Evolutionary conservation across 2,797 vertebrate species (phyloP), one percentile per base, ranked within the genome.

Genomic region (Columba guinea): DNA sequence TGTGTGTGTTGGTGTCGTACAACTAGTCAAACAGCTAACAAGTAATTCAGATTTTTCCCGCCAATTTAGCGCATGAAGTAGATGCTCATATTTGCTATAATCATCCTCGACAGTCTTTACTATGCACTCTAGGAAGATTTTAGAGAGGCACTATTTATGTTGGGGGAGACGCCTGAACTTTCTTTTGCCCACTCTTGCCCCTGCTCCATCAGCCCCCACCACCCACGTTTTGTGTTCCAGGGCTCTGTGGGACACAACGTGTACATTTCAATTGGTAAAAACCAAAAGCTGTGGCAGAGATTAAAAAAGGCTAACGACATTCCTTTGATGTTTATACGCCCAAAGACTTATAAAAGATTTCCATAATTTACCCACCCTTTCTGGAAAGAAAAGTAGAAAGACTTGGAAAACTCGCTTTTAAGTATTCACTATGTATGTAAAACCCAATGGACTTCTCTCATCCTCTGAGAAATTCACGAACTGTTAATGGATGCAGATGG

Each of bases 321-420:
- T 90, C 87, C 97, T 98, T 98, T 97, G 97, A 97, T 97, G 96
- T 97, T 97, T 96, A 76, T 94, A 79, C 63, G 91, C 96, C 94
- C 95, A 94, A 96, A 96, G 97, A 97, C 97, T 98, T 96, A 97
- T 95, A 96, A 94, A 85, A 97, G 97, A 96, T 97, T 97, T 97
- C 96, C 95, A 94, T 97, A 97, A 97, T 95, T 97, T 96, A 97
- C 92, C 92, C 96, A 95, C 87, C 88, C 94, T 94, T 97, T 95
- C 93, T 90, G 93, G 95, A 95, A 95, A 90, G 93, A 93, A 95
- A 97, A 97, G 95, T 94, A 94, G 92, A 96, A 95, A 96, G 95
- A 95, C 93, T 96, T 15, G 90, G 94, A 94, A 90, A 97, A 96
- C 95, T 97, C 32, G 95, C 92, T 97, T 97, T 97, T 93, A 94